Evolutionary conservation across 2,888 invertebrate species (phyloP), one percentile per base, ranked within the genome.

Genomic region (Erebia ligea): DNA sequence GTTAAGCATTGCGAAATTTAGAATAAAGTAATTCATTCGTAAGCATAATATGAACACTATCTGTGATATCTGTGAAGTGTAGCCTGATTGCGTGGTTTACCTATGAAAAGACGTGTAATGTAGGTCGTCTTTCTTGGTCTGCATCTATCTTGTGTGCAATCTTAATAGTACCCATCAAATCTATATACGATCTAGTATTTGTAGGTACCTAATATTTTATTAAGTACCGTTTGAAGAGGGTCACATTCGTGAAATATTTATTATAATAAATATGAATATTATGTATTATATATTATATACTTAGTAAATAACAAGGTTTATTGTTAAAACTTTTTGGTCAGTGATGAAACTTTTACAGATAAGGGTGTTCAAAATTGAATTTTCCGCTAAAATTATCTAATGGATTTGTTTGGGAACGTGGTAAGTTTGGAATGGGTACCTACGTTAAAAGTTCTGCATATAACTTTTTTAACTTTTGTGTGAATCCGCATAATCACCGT

Each of bases 401-500:
- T 64, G 64, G 40, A 64, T 64, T 63, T 50, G 50, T 50, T 48
- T 63, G 21, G 62, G 13, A 64, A 64, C 3, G 40, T 2, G 64
- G 64, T 64, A 64, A 64, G 64, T 64, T 64, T 64, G 2, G 1
- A 34, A 34, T n/a, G n/a, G n/a, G n/a, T n/a, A n/a, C n/a, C n/a
- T 45, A 19, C 11, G 15, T 52, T 52, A 6, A 1, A 57, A 19
- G 13, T 15, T 57, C 57, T 57, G 15, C 57, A 34, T 25, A 2
- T 25, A 2, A 8, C 57, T 57, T 25, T 56, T 13, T 13, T 13
- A 25, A 17, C 50, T 52, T 52, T 52, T 42, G 11, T 42, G 11
- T 11, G 0, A 45, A 45, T 13, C 13, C 13, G 3, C 45, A 45
- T 1, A 42, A 11, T 45, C 11, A 11, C 13, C 11, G 13, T 45